phyloP scores from a whole-genome alignment of 1,140 invertebrate genomes.

The Drosophila azteca region DNA sequence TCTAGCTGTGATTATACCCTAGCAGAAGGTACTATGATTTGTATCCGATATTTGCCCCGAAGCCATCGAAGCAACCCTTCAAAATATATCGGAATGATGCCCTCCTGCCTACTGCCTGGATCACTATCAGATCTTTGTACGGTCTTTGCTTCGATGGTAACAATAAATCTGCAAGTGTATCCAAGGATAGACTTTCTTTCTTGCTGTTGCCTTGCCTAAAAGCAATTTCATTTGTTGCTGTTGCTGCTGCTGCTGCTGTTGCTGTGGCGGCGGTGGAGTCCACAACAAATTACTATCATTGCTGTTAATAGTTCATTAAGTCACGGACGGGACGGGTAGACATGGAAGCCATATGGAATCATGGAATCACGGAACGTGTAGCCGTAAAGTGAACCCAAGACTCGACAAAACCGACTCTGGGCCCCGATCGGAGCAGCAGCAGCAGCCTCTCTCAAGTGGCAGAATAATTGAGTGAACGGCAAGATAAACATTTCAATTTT shows the following conservation, averaged over 20 bases:
- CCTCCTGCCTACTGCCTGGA: too few relatives aligned
- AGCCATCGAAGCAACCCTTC: too few relatives aligned
- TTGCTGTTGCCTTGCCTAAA: constrained; percentile 36
- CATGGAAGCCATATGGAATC: constrained; percentile 61
- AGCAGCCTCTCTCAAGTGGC: constrained; percentile 58
- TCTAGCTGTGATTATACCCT: constrained; percentile 15
- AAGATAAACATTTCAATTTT: constrained; percentile 79
- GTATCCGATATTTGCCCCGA: neutral
- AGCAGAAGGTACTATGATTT: neutral
- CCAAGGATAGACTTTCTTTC: too few relatives aligned
- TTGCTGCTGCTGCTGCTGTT: constrained; percentile 29
- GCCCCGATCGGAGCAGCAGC: constrained; percentile 9
- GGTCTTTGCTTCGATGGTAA: too few relatives aligned
- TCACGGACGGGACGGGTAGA: constrained; percentile 65
- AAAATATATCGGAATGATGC: too few relatives aligned
- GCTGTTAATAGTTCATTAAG: constrained; percentile 82
- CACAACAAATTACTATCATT: constrained; percentile 81
- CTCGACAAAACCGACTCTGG: constrained; percentile 5
- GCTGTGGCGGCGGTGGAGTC: constrained; percentile 21
- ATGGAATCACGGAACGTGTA: constrained; percentile 51
- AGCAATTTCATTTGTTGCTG: constrained; percentile 68
- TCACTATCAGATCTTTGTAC: too few relatives aligned
- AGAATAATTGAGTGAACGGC: constrained; percentile 81
- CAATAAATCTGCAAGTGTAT: too few relatives aligned
- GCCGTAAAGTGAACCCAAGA: constrained; percentile 59